These are phyloP conservation scores for Pomacea maculata DNA, from an alignment of 1,140 invertebrate species.

Conservation along the genomic window DNA sequence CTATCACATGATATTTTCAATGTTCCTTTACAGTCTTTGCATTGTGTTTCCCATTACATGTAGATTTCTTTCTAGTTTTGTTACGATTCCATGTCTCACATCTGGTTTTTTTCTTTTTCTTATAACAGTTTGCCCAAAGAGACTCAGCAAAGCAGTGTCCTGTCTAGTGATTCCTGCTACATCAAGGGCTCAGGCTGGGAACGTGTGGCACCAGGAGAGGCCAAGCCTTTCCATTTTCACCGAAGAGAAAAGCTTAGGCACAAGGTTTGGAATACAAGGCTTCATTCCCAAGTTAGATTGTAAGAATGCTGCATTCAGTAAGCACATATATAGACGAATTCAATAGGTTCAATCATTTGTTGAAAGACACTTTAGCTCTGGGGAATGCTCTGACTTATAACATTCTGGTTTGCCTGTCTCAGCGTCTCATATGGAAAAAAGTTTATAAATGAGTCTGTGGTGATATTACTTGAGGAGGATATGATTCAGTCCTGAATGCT, in stretches of 20 bases:
- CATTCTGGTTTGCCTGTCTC: neutral
- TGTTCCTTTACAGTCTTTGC: no score
- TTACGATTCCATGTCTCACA: neutral
- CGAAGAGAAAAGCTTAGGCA: constrained; percentile 73
- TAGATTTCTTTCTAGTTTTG: no score
- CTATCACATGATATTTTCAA: no score
- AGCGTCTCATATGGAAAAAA: neutral
- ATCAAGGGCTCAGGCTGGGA: constrained; percentile 56
- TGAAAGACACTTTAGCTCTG: neutral
- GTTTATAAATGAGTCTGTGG: neutral
- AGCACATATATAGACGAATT: neutral
- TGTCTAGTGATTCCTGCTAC: constrained; percentile 26
- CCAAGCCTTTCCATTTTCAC: constrained; percentile 68
- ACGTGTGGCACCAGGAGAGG: constrained; percentile 55
- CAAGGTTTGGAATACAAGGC: constrained; percentile 50
- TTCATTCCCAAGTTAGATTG: neutral
- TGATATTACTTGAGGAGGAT: neutral
- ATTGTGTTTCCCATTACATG: no score
- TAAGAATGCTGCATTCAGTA: neutral
- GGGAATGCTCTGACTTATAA: neutral
- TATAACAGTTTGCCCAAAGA: constrained; percentile 22
- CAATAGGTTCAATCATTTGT: no score
- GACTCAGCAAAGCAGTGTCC: constrained; percentile 1
- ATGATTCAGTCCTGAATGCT: neutral
- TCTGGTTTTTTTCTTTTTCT: neutral